Base-by-base conservation (phyloP, 2,888 invertebrate species). In the Hyles lineata region DNA sequence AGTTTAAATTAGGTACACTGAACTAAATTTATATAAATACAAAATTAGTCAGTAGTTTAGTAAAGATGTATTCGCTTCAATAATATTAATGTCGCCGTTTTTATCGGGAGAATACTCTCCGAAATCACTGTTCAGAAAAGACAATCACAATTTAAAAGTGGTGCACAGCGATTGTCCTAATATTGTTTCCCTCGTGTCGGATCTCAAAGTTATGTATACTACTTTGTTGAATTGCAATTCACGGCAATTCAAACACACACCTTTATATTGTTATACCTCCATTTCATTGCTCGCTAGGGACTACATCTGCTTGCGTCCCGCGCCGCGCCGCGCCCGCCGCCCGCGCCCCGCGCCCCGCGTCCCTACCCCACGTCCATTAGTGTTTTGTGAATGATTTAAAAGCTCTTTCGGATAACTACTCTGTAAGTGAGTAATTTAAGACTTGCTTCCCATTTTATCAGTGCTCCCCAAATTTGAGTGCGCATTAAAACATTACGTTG, bases 351-450 rank as follows among this genome's bases (percentile, higher is more conserved):
- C 78, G 72, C 82, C 87, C 82, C 84, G 80, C 86, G 75, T 86
- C 87, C 85, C 85, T 83, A 83, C 92, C 90, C 93, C 90, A 90
- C 93, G 93, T 94, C 94, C 94, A 94, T 94, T 94, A 94, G 94
- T 94, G 94, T 94, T 94, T 94, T 94, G 94, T 94, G 94, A 94
- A 94, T 94, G 94, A 94, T 94, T 94, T 94, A 94, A 94, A 94
- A 94, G 94, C 94, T 94, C 94, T 94, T 94, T 94, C 94, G 93
- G 93, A 94, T 94, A 94, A 94, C 94, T 94, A 94, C 94, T 93
- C 91, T 89, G 94, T 94, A 94, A 94, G 94, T 94, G 94, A 94
- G 94, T 94, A 94, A 94, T 94, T 93, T 93, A 93, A 93, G 93
- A 90, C 93, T 92, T 92, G 91, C 90, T 94, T 93, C 93, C 92